A percentile compares a stretch with the other conserved stretches of the same genome.
Evolutionary conservation across 2,797 vertebrate genomes (phyloP).

Genomic region (Notoglanidium macrostoma): DNA sequence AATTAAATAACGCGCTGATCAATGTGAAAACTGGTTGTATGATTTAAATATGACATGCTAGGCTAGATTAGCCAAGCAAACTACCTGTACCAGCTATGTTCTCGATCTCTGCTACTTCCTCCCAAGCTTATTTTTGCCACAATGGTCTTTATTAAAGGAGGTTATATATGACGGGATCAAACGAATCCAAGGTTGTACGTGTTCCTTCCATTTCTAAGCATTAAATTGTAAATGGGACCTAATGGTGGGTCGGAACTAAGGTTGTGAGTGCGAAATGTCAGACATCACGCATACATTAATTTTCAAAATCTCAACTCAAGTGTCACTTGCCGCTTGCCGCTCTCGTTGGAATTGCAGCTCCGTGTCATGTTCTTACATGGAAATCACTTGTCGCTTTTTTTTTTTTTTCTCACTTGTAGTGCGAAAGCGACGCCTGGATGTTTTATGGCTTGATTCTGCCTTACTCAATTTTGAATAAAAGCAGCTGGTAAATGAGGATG

Average conservation of each 20-base stretch:
- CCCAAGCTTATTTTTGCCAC: background rate
- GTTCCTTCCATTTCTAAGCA: background rate
- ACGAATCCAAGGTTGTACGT: background rate
- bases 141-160: background rate
- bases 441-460: background rate
- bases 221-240: background rate
- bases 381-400: background rate
- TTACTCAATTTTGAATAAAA: background rate
- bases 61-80: background rate
- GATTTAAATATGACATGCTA: background rate
- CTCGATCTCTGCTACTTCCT: background rate
- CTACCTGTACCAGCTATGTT: background rate
- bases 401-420: background rate
- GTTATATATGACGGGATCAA: background rate
- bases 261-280: background rate
- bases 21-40: background rate
- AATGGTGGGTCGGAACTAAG: background rate
- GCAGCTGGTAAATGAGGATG: conserved; percentile 12
- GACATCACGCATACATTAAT: background rate
- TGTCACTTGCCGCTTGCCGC: background rate
- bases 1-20: background rate
- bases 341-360: background rate
- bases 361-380: background rate
- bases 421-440: background rate
- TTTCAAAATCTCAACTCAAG: background rate